Base-by-base conservation (phyloP, 2,888 invertebrate genomes). In the Marronus borbonicus region DNA sequence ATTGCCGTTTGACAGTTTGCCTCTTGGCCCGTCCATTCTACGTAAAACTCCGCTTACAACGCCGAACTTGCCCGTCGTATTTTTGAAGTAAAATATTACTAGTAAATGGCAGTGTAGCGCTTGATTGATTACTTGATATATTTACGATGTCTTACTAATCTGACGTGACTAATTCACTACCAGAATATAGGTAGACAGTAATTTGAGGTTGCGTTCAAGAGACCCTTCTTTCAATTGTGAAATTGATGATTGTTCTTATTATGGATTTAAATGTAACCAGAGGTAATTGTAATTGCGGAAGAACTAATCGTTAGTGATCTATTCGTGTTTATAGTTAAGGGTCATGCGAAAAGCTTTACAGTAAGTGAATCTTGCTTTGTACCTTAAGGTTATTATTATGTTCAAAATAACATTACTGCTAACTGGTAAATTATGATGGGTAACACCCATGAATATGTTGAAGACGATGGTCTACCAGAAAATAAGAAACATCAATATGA, bases 141-240 rank as follows among this genome's bases (percentile, higher is more conserved):
- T 72, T 58, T 72, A 70, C 20, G 36, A 72, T 44, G 58, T 72
- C 72, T 72, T 60, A 58, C 72, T 72, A 72, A 72, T 72, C 72
- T 72, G 72, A 72, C 58, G 72, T 60, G 50, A 72, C 72, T 39
- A 72, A 72, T 72, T 72, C 58, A 72, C 58, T 58, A 58, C 36
- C 72, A 72, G 39, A 72, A 72, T 72, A 39, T 20, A 72, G 58
- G 39, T 39, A 72, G 72, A 58, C 36, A 8, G 55, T 58, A 72
- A 72, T 55, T 72, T 72, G 39, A 39, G 39, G 17, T 58, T 72
- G 20, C 28, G 60, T 36, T 17, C 28, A 39, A 39, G 36, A 50
- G 5, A 58, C 50, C 20, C 7, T 39, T 72, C 58, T 20, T 58
- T 3, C 8, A 58, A 31, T 24, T 60, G 58, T 55, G 14, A 58